phyloP scores from a whole-genome alignment of 2,888 invertebrate species.

The Furcula furcula region DNA sequence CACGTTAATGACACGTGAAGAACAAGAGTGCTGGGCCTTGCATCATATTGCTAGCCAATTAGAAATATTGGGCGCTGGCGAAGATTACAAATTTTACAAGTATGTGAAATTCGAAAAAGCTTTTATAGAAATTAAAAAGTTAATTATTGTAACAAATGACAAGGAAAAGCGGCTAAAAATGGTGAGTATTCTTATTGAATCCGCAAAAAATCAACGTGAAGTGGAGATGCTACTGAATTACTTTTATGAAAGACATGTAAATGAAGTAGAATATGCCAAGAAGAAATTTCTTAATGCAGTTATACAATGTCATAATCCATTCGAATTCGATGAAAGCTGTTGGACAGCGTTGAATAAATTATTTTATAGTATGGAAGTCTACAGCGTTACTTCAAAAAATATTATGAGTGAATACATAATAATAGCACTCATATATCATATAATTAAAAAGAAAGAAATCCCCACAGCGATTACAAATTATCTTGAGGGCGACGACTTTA shows the following conservation, averaged over 20 bases:
- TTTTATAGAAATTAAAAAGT: constrained; percentile 41
- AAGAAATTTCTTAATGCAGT: constrained; percentile 39
- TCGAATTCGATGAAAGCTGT: constrained; percentile 43
- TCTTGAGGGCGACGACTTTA: no score
- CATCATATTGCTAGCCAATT: constrained; percentile 16
- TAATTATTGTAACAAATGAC: constrained; percentile 34
- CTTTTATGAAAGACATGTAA: constrained; percentile 50
- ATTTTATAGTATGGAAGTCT: constrained; percentile 44
- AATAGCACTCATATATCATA: constrained; percentile 39
- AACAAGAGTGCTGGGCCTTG: constrained; percentile 52
- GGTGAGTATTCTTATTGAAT: constrained; percentile 35
- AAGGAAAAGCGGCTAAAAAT: constrained; percentile 35
- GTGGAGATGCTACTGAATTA: constrained; percentile 43
- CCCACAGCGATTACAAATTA: constrained; percentile 14
- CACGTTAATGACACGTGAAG: constrained; percentile 39
- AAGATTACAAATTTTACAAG: constrained; percentile 48
- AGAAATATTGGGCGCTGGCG: constrained; percentile 11
- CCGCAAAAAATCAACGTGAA: constrained; percentile 40
- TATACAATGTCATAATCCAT: constrained; percentile 36
- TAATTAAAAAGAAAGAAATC: constrained; percentile 39
- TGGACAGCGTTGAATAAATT: constrained; percentile 51
- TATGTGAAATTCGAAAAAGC: constrained; percentile 48
- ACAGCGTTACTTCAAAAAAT: constrained; percentile 18
- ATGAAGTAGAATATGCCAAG: constrained; percentile 40
- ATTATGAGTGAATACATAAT: constrained; percentile 26